These are phyloP conservation scores for Lepus townsendii DNA, from an alignment of 2,797 vertebrate species.

Conservation along the genomic window DNA sequence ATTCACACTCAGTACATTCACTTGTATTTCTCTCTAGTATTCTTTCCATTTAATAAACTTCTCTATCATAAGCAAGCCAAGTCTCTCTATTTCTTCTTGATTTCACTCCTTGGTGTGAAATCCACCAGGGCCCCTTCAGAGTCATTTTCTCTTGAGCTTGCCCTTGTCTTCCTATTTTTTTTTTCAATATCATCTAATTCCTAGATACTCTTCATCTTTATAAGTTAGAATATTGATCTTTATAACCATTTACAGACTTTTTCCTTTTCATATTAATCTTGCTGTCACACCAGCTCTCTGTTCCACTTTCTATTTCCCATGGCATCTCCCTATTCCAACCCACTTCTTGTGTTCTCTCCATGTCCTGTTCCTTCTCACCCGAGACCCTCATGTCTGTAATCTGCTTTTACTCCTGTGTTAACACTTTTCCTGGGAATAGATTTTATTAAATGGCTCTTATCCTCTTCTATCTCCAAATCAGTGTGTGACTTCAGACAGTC, in stretches of 20 bases:
- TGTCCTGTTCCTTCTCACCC: background rate
- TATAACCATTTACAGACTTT: background rate
- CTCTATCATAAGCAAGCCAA: too few species aligned
- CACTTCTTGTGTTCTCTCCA: background rate
- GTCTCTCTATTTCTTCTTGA: too few species aligned
- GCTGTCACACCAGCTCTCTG: background rate
- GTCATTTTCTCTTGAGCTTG: background rate
- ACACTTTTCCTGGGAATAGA: too few species aligned
- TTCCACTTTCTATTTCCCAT: background rate
- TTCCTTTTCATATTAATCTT: too few species aligned
- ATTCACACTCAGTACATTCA: too few species aligned
- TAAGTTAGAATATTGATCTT: background rate
- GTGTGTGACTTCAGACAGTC: background rate
- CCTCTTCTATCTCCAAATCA: background rate
- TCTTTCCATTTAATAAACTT: background rate
- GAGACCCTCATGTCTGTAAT: background rate
- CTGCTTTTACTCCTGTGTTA: background rate
- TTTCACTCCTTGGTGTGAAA: background rate
- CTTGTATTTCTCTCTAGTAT: too few species aligned
- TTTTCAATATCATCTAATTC: too few species aligned
- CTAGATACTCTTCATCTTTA: too few species aligned
- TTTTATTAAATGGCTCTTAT: background rate
- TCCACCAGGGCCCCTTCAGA: background rate
- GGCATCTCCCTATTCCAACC: background rate
- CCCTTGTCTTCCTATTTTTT: background rate